Conservation (phyloP, 1,140 invertebrate genomes). For the Zaprionus camerounensis region DNA sequence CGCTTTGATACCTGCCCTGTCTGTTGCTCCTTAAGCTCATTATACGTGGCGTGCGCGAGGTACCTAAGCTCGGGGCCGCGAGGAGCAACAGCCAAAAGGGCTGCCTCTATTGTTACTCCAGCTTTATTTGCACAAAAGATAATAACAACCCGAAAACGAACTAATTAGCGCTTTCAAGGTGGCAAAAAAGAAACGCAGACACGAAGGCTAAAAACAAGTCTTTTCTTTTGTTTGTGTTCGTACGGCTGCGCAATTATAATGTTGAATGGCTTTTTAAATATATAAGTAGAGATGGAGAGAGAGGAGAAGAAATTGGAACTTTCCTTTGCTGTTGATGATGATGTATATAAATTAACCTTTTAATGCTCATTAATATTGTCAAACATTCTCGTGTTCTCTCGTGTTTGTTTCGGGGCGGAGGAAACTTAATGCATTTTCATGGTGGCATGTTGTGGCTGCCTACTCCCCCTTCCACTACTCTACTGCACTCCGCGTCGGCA, state of each 20-base stretch:
- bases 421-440: conserved; percentile 44
- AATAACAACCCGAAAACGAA: conserved; percentile 43
- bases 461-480: neutral
- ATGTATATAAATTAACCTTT: conserved; percentile 48
- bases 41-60: conserved; percentile 18
- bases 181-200: neutral
- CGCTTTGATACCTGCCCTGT: conserved; percentile 5
- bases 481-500: conserved; percentile 1
- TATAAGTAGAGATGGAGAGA: conserved; percentile 1
- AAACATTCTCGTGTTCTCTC: conserved; percentile 32
- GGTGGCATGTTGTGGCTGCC: conserved; percentile 21
- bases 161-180: conserved; percentile 67
- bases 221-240: conserved; percentile 27
- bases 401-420: neutral
- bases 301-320: neutral
- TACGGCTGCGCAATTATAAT: conserved; percentile 34
- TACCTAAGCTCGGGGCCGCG: neutral
- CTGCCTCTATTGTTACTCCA: conserved; percentile 24
- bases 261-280: conserved; percentile 34
- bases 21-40: conserved; percentile 50
- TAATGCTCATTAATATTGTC: conserved; percentile 41
- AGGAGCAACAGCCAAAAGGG: conserved; percentile 40
- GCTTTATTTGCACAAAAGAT: conserved; percentile 51
- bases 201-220: conserved; percentile 10
- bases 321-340: neutral